These are phyloP conservation scores for Scaptomyza parva DNA, from an alignment of 2,888 invertebrate genomes.

Conservation along the genomic window DNA sequence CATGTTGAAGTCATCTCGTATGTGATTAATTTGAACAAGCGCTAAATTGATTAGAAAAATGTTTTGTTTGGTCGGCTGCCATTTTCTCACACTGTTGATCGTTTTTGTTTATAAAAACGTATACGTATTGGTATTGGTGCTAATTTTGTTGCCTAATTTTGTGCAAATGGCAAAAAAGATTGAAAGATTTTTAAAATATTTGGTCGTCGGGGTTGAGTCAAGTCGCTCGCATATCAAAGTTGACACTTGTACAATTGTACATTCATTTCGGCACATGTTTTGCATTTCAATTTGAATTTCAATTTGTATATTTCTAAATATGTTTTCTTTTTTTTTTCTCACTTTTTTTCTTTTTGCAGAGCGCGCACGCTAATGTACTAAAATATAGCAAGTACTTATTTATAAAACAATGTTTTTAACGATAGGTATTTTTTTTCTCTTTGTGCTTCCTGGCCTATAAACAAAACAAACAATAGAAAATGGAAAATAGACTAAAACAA, in stretches of 20 bases:
- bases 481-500: constrained; percentile 51
- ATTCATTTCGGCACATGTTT: constrained; percentile 72
- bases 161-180: constrained; percentile 39
- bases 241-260: constrained; percentile 79
- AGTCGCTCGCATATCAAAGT: constrained; percentile 71
- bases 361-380: constrained; percentile 31
- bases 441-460: constrained; percentile 63
- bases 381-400: constrained; percentile 55
- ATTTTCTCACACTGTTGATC: constrained; percentile 24
- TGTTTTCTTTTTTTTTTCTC: constrained; percentile 2
- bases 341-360: neutral
- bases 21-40: constrained; percentile 72
- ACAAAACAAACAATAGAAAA: constrained; percentile 50
- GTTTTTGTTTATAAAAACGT: constrained; percentile 47
- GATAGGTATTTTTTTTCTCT: constrained; percentile 30
- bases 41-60: constrained; percentile 65
- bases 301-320: constrained; percentile 55
- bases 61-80: constrained; percentile 63
- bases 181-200: constrained; percentile 54
- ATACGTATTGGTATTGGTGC: constrained; percentile 11
- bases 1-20: constrained; percentile 60
- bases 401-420: constrained; percentile 71
- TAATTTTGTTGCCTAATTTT: constrained; percentile 56
- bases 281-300: constrained; percentile 69
- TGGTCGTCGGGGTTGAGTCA: constrained; percentile 69